Evolutionary conservation across 2,888 invertebrate genomes (phyloP).

Genomic region (Folsomia candida): DNA sequence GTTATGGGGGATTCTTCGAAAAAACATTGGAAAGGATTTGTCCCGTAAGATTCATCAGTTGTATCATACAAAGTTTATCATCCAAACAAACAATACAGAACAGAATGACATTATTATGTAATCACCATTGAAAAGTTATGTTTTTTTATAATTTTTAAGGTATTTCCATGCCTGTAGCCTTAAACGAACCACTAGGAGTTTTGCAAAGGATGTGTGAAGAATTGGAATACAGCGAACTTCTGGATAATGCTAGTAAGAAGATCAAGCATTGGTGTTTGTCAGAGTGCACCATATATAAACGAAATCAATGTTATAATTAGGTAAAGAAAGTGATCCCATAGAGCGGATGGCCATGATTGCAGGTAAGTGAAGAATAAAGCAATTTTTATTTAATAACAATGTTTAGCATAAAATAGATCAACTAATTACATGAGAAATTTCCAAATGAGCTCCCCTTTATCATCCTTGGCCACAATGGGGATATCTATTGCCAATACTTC

Average conservation of each 20-base stretch:
- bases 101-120: too few relatives aligned
- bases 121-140: too few relatives aligned
- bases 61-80: too few relatives aligned
- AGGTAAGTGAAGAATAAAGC: too few relatives aligned
- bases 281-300: not conserved
- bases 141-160: slow-evolving; percentile 64
- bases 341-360: slow-evolving; percentile 70
- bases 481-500: too few relatives aligned
- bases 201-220: slow-evolving; percentile 77
- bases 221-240: slow-evolving; percentile 74
- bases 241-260: slow-evolving; percentile 64
- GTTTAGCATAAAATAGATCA: too few relatives aligned
- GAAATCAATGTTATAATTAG: slow-evolving; percentile 50
- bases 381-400: too few relatives aligned
- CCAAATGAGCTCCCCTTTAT: too few relatives aligned
- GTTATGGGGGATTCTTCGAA: slow-evolving; percentile 74
- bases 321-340: slow-evolving; percentile 63
- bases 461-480: too few relatives aligned
- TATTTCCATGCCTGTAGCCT: slow-evolving; percentile 73
- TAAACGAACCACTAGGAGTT: slow-evolving; percentile 80
- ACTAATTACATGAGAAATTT: too few relatives aligned
- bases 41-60: too few relatives aligned
- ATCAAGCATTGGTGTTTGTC: not conserved
- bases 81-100: too few relatives aligned
- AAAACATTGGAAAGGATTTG: slow-evolving; percentile 81